These are phyloP conservation scores for Phaethon lepturus DNA, from an alignment of 2,113 vertebrate species.

Conservation along the genomic window DNA sequence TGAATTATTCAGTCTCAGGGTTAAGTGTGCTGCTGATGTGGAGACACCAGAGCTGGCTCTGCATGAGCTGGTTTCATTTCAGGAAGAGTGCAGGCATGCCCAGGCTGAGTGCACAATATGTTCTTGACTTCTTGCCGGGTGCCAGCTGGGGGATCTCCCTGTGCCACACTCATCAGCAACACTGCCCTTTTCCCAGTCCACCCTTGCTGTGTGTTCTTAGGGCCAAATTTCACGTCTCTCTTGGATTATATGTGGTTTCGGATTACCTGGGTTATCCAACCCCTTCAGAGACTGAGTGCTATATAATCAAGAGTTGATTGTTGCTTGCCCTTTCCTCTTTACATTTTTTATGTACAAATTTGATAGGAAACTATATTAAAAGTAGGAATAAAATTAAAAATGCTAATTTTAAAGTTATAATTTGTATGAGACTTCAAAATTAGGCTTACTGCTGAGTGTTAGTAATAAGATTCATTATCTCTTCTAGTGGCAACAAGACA, in stretches of 20 bases:
- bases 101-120: background rate
- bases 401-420: constrained; percentile 14
- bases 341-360: background rate
- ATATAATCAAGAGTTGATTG: background rate
- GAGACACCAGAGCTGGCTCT: background rate
- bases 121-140: background rate
- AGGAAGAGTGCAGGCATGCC: background rate
- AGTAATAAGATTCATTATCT: constrained; percentile 43
- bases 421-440: constrained; percentile 2
- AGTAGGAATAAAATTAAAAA: constrained; percentile 2
- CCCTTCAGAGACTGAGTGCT: background rate
- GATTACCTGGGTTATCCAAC: background rate
- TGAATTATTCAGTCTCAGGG: background rate
- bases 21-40: rapidly evolving
- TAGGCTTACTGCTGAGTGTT: constrained; percentile 19
- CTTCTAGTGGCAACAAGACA: background rate
- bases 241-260: background rate
- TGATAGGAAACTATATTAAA: background rate
- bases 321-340: constrained; percentile 15
- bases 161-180: background rate
- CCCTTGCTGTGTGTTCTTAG: background rate
- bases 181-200: background rate
- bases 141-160: background rate
- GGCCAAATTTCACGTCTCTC: background rate
- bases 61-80: background rate